Percentiles rank a stretch among this genome's conserved stretches.
phyloP scores from a whole-genome alignment of 2,888 invertebrate genomes.

The Branchinecta sandiegonensis region DNA sequence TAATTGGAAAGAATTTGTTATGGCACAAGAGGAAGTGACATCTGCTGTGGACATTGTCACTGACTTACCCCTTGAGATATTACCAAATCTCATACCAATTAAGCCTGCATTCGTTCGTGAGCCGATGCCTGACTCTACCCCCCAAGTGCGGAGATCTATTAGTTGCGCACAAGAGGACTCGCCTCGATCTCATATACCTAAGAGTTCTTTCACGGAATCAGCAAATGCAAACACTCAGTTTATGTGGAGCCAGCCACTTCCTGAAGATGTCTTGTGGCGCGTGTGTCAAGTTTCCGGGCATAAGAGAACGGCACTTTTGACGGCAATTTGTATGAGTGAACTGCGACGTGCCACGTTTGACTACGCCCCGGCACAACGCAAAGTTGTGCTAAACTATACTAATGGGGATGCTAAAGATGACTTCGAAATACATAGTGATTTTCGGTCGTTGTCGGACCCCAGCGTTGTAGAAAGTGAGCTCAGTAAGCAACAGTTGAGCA shows the following conservation, averaged over 20 bases:
- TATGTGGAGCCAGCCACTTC: not conserved
- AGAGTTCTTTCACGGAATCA: too few relatives aligned
- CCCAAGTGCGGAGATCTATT: not conserved
- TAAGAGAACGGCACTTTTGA: not conserved
- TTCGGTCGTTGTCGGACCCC: too few relatives aligned
- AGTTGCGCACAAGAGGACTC: not conserved
- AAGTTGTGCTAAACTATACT: too few relatives aligned
- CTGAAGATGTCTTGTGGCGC: slow-evolving; percentile 1
- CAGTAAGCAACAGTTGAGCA: too few relatives aligned
- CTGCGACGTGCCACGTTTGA: slow-evolving; percentile 7
- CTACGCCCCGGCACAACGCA: not conserved
- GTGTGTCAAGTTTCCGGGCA: not conserved
- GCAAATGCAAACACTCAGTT: not conserved
- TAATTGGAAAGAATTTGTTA: slow-evolving; percentile 9
- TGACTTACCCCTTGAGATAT: not conserved
- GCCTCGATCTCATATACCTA: too few relatives aligned
- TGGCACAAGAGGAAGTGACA: not conserved
- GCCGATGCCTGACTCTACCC: too few relatives aligned
- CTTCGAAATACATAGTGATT: too few relatives aligned
- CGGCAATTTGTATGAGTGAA: not conserved
- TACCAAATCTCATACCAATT: too few relatives aligned
- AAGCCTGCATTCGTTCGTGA: too few relatives aligned
- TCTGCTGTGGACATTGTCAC: not conserved
- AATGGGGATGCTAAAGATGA: too few relatives aligned
- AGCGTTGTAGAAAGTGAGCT: too few relatives aligned